Conservation (phyloP, 2,888 invertebrate genomes). For the Aphidius colemani region DNA sequence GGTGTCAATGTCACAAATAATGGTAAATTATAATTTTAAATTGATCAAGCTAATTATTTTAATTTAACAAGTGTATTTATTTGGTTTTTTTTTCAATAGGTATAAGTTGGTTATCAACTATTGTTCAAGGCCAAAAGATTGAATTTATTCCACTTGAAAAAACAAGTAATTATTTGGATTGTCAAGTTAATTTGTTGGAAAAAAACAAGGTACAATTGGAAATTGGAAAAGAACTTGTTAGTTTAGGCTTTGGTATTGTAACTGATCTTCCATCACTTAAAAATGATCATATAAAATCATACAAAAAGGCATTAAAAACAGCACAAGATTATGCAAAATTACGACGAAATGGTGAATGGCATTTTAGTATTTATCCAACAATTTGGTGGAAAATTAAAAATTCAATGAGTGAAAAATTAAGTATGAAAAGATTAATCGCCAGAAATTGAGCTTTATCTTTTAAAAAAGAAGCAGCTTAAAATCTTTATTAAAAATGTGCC, state of each 20-base stretch:
- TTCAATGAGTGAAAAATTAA: constrained; percentile 38
- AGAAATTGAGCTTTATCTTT: no score
- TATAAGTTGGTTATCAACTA: constrained; percentile 66
- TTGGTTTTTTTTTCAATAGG: constrained; percentile 50
- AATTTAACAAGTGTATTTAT: neutral
- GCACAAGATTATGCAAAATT: constrained; percentile 61
- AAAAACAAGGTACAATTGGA: constrained; percentile 51
- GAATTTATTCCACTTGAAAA: constrained; percentile 62
- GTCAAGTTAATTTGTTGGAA: constrained; percentile 58
- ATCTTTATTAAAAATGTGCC: no score
- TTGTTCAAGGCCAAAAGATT: constrained; percentile 62
- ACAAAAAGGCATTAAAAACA: constrained; percentile 57
- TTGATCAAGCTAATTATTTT: constrained; percentile 11
- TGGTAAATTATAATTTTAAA: constrained; percentile 48
- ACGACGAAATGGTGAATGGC: constrained; percentile 62
- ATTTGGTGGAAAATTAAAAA: constrained; percentile 47
- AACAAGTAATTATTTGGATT: constrained; percentile 59
- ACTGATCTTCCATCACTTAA: constrained; percentile 42
- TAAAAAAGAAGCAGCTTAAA: constrained; percentile 32
- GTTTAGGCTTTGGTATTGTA: constrained; percentile 57
- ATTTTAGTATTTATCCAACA: constrained; percentile 58
- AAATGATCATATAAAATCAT: constrained; percentile 50
- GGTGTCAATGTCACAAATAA: constrained; percentile 61
- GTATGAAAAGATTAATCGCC: neutral
- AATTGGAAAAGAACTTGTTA: constrained; percentile 63